These are phyloP conservation scores for Oreochromis grahami DNA, from an alignment of 2,797 vertebrate genomes.

Conservation along the genomic window DNA sequence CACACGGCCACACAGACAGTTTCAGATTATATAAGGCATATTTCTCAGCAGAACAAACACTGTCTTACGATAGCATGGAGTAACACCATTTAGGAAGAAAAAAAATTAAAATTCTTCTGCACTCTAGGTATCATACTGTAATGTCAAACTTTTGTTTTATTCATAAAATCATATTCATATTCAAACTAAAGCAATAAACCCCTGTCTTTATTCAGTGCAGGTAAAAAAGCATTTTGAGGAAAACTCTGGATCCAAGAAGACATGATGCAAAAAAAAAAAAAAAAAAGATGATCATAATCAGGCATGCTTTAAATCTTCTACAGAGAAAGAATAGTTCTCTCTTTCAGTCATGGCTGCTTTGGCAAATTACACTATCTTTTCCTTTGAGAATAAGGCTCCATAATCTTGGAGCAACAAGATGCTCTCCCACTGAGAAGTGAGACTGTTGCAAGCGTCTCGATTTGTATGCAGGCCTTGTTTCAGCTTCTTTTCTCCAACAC, in stretches of 20 bases:
- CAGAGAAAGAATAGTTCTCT: neutral
- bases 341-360: constrained; percentile 1
- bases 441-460: constrained; percentile 40
- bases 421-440: constrained; percentile 53
- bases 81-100: neutral
- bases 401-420: constrained; percentile 50
- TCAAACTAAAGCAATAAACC: neutral
- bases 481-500: constrained; percentile 20
- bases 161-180: neutral
- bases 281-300: neutral
- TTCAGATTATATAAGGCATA: neutral
- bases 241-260: neutral
- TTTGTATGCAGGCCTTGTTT: constrained; percentile 53
- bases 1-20: neutral
- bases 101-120: neutral
- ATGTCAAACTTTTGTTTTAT: neutral
- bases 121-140: neutral
- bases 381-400: constrained; percentile 20
- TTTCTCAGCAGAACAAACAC: neutral
- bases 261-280: neutral
- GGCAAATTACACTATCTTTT: neutral
- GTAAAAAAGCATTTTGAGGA: neutral
- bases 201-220: neutral
- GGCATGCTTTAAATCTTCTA: neutral
- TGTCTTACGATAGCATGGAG: neutral